These are phyloP conservation scores for Chloebia gouldiae DNA, from an alignment of 2,113 vertebrate genomes.

Conservation along the genomic window DNA sequence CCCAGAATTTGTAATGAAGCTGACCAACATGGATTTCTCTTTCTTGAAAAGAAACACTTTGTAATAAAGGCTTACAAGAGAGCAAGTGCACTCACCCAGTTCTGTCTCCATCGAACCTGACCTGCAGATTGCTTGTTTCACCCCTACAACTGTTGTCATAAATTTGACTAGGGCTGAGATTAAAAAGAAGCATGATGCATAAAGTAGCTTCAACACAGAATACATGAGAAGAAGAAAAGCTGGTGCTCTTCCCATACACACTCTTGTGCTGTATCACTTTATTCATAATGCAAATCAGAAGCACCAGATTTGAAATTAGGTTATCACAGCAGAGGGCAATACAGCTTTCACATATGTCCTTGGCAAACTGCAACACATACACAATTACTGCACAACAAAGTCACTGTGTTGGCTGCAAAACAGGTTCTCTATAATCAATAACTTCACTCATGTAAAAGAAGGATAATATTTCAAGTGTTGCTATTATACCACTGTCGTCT, in stretches of 20 bases:
- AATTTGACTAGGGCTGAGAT: slow-evolving; percentile 68
- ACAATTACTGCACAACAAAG: slow-evolving; percentile 34
- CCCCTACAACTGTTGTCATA: slow-evolving; percentile 44
- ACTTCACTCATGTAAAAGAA: slow-evolving; percentile 3
- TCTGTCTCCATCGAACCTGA: slow-evolving; percentile 68
- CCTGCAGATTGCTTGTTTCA: slow-evolving; percentile 64
- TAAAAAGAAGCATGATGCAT: slow-evolving; percentile 60
- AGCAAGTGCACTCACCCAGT: slow-evolving; percentile 70
- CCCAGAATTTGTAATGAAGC: slow-evolving; percentile 56
- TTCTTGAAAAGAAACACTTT: slow-evolving; percentile 67
- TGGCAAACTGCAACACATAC: slow-evolving; percentile 36
- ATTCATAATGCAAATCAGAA: slow-evolving; percentile 68
- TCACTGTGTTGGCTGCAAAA: neutral
- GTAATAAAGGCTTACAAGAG: slow-evolving; percentile 66
- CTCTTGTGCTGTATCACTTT: slow-evolving; percentile 33
- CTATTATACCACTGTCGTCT: neutral
- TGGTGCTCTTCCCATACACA: slow-evolving; percentile 20
- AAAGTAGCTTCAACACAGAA: slow-evolving; percentile 43
- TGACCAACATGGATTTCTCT: slow-evolving; percentile 55
- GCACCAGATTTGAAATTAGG: slow-evolving; percentile 61
- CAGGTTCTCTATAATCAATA: slow-evolving; percentile 8
- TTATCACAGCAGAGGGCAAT: slow-evolving; percentile 60
- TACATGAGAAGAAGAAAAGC: neutral
- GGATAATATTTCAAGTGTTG: neutral
- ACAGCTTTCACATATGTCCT: slow-evolving; percentile 41